Base-by-base conservation (phyloP, 1,140 invertebrate species). In the Pygmarrhopalites habei region DNA sequence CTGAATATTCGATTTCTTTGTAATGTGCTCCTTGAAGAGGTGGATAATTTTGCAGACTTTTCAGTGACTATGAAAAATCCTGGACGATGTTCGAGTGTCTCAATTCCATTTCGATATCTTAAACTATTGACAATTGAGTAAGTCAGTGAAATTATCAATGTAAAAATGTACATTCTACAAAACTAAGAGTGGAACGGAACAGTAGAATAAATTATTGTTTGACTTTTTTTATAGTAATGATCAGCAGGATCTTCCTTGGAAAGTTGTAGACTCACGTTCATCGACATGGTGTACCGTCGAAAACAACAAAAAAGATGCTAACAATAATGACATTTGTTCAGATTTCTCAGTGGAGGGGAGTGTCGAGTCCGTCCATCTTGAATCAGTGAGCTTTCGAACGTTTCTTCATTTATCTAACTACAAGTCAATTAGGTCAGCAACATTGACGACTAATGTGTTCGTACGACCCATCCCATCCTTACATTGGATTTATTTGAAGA, bases 401-500 rank as follows among this genome's bases (percentile, higher is more conserved):
- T 51, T 60, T 35, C 29, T 44, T 17, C 10, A 29, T n/a, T 35
- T 61, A 15, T 46, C 44, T 2, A 30, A 41, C 19, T 51, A 51
- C 3, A 5, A 17, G 4, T 23, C 32, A 5, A 26, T 61, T 17
- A 1, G 28, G 32, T 46, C 47, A 19, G 51, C 49, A 7, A 14
- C 49, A 12, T 39, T 61, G 0, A 23, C 21, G n/a, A 41, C 51
- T 19, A 32, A 51, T 2, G 44, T 51, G 7, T 61, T 61, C 60
- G 41, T 10, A 3, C 60, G 51, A 12, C 47, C 60, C 10, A 55
- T 61, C 1, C 60, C 60, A 53, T 23, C 23, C 23, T 26, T 61
- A 23, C 49, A 61, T 44, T 61, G 60, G 60, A 41, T 28, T 14
- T 19, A 61, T 53, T 46, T 61, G 23, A 61, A 53, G 30, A 30